Percentiles rank a stretch among this genome's conserved stretches.
Evolutionary conservation across 2,888 invertebrate species (phyloP).

Genomic region (Hedychridium roseum): DNA sequence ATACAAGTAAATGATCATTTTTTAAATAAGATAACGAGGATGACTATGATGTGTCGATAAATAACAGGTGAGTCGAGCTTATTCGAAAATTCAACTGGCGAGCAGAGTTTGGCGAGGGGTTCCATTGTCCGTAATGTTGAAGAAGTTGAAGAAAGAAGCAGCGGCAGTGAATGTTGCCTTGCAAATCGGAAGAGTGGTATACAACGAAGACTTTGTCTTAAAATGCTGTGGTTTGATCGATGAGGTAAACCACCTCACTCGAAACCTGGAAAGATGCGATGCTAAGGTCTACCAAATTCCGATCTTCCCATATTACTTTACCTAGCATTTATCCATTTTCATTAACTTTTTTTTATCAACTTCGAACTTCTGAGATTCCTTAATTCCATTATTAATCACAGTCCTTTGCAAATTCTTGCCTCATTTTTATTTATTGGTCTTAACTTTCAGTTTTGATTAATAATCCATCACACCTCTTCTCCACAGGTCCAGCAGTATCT

Average conservation of each 20-base stretch:
- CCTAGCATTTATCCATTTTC: slow-evolving; percentile 3
- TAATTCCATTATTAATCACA: no score
- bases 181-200: slow-evolving; percentile 32
- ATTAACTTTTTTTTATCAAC: background rate
- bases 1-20: slow-evolving; percentile 40
- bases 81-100: slow-evolving; percentile 43
- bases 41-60: no score
- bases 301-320: background rate
- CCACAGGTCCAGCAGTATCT: slow-evolving; percentile 49
- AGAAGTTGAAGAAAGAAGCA: slow-evolving; percentile 43
- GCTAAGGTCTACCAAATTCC: slow-evolving; percentile 34
- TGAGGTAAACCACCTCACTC: slow-evolving; percentile 31
- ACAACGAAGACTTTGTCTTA: slow-evolving; percentile 32
- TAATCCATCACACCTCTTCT: background rate
- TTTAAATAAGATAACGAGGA: slow-evolving; percentile 19
- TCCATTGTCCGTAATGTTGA: slow-evolving; percentile 39
- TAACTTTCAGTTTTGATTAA: no score
- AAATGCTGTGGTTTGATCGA: slow-evolving; percentile 37
- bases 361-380: no score
- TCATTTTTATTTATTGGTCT: no score
- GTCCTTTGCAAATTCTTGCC: no score
- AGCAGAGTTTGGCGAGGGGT: slow-evolving; percentile 42
- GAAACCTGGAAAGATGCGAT: slow-evolving; percentile 42
- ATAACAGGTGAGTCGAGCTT: slow-evolving; percentile 22
- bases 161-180: slow-evolving; percentile 38